Evolutionary conservation across 92 coral and sea anemone genomes (phyloP).

Genomic region (Pocillopora meandrina): DNA sequence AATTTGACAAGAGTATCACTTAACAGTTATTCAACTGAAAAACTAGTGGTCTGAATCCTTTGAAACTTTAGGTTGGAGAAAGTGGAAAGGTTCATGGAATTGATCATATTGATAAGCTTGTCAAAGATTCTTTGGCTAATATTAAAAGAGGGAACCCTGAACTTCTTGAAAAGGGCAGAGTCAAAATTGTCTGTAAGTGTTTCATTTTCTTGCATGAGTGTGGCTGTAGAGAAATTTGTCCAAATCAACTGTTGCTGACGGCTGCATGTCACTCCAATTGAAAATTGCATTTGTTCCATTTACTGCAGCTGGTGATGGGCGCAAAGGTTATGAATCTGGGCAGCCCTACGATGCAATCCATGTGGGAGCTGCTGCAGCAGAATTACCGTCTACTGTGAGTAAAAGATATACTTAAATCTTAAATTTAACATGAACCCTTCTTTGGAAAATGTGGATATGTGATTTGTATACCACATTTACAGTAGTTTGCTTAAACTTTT

Average conservation of each 20-base stretch:
- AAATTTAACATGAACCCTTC: too few species aligned
- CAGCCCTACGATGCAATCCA: conserved; percentile 88
- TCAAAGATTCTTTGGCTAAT: conserved; percentile 75
- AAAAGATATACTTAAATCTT: too few species aligned
- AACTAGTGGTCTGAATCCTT: background rate
- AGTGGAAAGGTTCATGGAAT: conserved; percentile 86
- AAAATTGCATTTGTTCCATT: too few species aligned
- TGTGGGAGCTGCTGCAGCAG: conserved; percentile 91
- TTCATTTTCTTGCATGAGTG: too few species aligned
- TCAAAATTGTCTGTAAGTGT: conserved; percentile 73
- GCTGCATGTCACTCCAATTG: too few species aligned
- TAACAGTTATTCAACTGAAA: too few species aligned
- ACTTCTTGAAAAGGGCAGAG: conserved; percentile 58
- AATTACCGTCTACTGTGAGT: conserved; percentile 79
- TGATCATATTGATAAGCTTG: conserved; percentile 86
- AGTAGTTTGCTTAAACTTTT: too few species aligned
- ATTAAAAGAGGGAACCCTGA: conserved; percentile 89
- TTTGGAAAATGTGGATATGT: too few species aligned
- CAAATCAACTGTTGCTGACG: too few species aligned
- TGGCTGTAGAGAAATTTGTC: too few species aligned
- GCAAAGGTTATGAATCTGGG: conserved; percentile 78
- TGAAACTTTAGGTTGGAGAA: conserved; percentile 68
- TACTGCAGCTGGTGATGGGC: conserved; percentile 80
- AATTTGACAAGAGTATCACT: too few species aligned
- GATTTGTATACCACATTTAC: too few species aligned